Percentiles rank a stretch among this genome's conserved stretches.
Evolutionary conservation across 2,797 vertebrate genomes (phyloP).

Genomic region (Gila robusta): DNA sequence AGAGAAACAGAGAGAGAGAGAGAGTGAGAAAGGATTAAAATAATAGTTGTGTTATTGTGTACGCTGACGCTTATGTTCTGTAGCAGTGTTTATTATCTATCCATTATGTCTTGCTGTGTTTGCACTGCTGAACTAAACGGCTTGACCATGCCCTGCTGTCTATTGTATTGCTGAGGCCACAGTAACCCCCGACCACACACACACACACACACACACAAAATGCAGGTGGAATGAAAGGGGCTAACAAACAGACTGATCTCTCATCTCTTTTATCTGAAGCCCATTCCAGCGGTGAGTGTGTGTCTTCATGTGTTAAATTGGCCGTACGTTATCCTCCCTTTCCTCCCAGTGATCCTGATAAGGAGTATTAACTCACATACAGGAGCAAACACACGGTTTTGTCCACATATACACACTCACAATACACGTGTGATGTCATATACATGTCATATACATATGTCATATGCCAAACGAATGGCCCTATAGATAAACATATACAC

Average conservation of each 20-base stretch:
- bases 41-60: constrained; percentile 34
- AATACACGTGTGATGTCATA: background rate
- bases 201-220: constrained; percentile 19
- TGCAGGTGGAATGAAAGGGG: constrained; percentile 48
- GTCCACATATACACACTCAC: constrained; percentile 11
- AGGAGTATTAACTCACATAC: constrained; percentile 67
- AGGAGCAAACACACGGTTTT: constrained; percentile 31
- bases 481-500: constrained; percentile 2
- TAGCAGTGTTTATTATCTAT: constrained; percentile 42
- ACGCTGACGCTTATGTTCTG: constrained; percentile 29
- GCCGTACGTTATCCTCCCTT: constrained; percentile 56
- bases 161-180: constrained; percentile 46
- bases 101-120: constrained; percentile 42
- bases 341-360: constrained; percentile 71
- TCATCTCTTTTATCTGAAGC: constrained; percentile 59
- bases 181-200: constrained; percentile 35
- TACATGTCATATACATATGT: constrained; percentile 6
- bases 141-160: constrained; percentile 35
- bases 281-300: constrained; percentile 64
- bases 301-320: constrained; percentile 71
- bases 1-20: background rate
- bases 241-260: constrained; percentile 60
- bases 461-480: background rate
- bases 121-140: constrained; percentile 47
- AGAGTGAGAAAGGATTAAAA: constrained; percentile 13